Evolutionary conservation across 2,888 invertebrate genomes (phyloP).

Genomic region (Leucophora obtusa): DNA sequence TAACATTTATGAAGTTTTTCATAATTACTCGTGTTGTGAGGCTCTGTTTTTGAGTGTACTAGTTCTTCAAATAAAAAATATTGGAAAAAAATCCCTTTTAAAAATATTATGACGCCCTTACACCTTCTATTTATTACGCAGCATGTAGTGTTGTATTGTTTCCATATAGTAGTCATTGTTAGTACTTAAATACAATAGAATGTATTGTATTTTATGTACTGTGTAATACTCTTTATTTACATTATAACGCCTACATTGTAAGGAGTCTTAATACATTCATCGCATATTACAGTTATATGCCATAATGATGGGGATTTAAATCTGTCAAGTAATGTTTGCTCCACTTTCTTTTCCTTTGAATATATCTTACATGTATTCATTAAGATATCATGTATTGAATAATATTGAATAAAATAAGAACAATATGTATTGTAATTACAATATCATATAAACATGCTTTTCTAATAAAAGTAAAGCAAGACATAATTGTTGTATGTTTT

Average conservation of each 20-base stretch:
- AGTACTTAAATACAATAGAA: background rate
- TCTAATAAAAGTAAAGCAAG: too few species aligned
- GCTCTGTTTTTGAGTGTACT: too few species aligned
- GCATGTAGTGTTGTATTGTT: background rate
- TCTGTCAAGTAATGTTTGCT: slow-evolving; percentile 39
- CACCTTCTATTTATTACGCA: background rate
- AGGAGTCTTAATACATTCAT: background rate
- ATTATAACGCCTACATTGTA: slow-evolving; percentile 29
- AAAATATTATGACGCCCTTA: slow-evolving; percentile 27
- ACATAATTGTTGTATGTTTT: too few species aligned
- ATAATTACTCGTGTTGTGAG: background rate
- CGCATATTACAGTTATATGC: background rate
- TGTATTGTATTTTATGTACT: background rate
- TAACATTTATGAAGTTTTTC: too few species aligned
- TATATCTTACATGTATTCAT: background rate
- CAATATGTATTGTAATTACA: too few species aligned
- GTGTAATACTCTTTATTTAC: slow-evolving; percentile 10
- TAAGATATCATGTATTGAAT: background rate
- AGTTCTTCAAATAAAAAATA: background rate
- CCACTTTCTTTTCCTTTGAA: background rate
- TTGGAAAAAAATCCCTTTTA: background rate
- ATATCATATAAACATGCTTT: too few species aligned
- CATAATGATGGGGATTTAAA: slow-evolving; percentile 34
- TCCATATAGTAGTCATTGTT: background rate
- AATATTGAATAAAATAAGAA: background rate